These are phyloP conservation scores for Siniperca chuatsi DNA, from an alignment of 2,113 vertebrate genomes.

Conservation along the genomic window DNA sequence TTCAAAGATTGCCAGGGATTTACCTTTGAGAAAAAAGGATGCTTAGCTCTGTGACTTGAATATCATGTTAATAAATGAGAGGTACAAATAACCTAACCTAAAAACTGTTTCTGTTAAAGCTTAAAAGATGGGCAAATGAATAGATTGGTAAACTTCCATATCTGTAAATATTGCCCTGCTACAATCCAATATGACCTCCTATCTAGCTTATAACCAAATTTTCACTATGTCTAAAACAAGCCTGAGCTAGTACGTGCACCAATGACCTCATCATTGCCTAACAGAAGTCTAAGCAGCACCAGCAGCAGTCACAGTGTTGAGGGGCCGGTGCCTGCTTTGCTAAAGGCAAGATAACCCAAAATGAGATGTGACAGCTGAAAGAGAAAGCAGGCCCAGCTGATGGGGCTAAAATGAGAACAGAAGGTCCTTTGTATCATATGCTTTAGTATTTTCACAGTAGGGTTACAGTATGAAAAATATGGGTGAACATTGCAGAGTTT, in stretches of 20 bases:
- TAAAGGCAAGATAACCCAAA: conserved; percentile 69
- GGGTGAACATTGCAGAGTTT: background rate
- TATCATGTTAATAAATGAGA: too few relatives aligned
- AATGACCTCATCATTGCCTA: conserved; percentile 72
- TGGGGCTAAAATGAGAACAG: conserved; percentile 68
- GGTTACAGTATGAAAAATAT: background rate
- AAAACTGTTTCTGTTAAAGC: background rate
- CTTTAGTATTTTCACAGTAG: conserved; percentile 7
- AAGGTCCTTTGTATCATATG: conserved; percentile 46
- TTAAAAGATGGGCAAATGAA: background rate
- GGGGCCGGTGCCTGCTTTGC: conserved; percentile 64
- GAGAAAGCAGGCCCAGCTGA: conserved; percentile 75
- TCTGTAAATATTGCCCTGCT: background rate
- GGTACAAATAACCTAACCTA: background rate
- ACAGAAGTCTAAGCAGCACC: conserved; percentile 62
- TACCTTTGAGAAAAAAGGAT: too few relatives aligned
- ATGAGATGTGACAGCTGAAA: conserved; percentile 82
- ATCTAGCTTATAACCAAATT: background rate
- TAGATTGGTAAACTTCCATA: background rate
- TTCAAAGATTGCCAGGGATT: too few relatives aligned
- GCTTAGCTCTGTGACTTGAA: too few relatives aligned
- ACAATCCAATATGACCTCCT: background rate
- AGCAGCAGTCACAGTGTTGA: conserved; percentile 64
- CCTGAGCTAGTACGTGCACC: background rate
- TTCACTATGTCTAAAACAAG: conserved; percentile 6